Evolutionary conservation across 2,113 vertebrate genomes (phyloP).

Genomic region (Sporophila hypoxantha): DNA sequence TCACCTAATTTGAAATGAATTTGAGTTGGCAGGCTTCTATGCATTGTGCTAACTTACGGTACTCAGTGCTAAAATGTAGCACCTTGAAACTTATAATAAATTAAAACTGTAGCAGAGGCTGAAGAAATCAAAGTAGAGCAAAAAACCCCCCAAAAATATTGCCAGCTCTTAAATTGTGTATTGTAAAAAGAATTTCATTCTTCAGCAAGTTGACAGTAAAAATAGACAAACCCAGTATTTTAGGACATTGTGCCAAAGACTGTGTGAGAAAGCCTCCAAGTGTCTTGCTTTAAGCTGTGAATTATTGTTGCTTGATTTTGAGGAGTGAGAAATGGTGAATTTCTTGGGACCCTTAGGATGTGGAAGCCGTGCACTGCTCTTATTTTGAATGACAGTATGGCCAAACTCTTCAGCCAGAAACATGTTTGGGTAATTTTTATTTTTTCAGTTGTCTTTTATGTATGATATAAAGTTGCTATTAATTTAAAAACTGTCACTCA

Average conservation of each 20-base stretch:
- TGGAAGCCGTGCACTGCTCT: neutral
- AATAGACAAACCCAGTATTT: conserved; percentile 48
- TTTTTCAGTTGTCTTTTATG: conserved; percentile 20
- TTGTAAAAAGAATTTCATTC: conserved; percentile 31
- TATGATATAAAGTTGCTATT: conserved; percentile 48
- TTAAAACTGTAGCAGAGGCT: conserved; percentile 20
- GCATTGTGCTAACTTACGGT: neutral
- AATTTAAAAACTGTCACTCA: conserved; percentile 69
- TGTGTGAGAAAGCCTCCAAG: neutral
- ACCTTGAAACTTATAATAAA: conserved; percentile 40
- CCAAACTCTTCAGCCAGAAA: conserved; percentile 10
- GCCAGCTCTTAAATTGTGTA: conserved; percentile 11
- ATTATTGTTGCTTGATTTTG: conserved; percentile 10
- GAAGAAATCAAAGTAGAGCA: conserved; percentile 18
- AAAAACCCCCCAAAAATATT: conserved; percentile 38
- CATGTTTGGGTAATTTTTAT: neutral
- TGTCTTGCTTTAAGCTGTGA: conserved; percentile 30
- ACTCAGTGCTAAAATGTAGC: conserved; percentile 32
- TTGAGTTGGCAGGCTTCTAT: conserved; percentile 2
- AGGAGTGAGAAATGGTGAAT: conserved; percentile 11
- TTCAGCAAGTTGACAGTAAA: conserved; percentile 41
- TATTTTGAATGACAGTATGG: conserved; percentile 36
- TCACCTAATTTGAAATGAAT: conserved; percentile 33
- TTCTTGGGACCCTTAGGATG: neutral
- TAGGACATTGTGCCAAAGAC: conserved; percentile 10